phyloP scores from a whole-genome alignment of 1,140 invertebrate species.

The Heliothis subflexa region DNA sequence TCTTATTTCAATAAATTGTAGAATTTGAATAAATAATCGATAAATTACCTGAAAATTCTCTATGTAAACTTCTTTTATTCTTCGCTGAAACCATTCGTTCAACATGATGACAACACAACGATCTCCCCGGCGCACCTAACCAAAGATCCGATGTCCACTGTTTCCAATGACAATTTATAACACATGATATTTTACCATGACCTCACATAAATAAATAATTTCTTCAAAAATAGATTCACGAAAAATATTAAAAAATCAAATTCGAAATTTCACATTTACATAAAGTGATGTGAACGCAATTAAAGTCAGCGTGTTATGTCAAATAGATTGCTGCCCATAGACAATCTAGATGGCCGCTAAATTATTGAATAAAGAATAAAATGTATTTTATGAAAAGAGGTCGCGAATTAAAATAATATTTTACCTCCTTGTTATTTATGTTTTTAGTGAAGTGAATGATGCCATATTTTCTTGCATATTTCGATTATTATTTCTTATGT shows the following conservation, averaged over 20 bases:
- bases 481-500: no score
- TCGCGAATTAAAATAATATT: background rate
- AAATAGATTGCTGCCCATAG: constrained; percentile 59
- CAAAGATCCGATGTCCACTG: constrained; percentile 56
- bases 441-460: no score
- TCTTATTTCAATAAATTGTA: background rate
- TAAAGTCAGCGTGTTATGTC: constrained; percentile 66
- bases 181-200: constrained; percentile 82
- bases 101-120: constrained; percentile 76
- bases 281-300: constrained; percentile 70
- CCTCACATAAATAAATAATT: constrained; percentile 80
- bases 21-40: constrained; percentile 24
- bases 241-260: constrained; percentile 83
- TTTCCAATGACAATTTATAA: constrained; percentile 73
- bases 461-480: no score
- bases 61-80: constrained; percentile 64
- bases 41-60: constrained; percentile 70
- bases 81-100: constrained; percentile 80
- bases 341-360: constrained; percentile 56
- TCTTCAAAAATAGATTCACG: constrained; percentile 82
- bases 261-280: constrained; percentile 82
- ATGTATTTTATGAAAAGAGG: constrained; percentile 5
- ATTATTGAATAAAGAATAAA: constrained; percentile 37
- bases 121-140: constrained; percentile 62
- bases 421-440: background rate